These are phyloP conservation scores for Mastacembelus armatus DNA, from an alignment of 2,797 vertebrate species.

Conservation along the genomic window DNA sequence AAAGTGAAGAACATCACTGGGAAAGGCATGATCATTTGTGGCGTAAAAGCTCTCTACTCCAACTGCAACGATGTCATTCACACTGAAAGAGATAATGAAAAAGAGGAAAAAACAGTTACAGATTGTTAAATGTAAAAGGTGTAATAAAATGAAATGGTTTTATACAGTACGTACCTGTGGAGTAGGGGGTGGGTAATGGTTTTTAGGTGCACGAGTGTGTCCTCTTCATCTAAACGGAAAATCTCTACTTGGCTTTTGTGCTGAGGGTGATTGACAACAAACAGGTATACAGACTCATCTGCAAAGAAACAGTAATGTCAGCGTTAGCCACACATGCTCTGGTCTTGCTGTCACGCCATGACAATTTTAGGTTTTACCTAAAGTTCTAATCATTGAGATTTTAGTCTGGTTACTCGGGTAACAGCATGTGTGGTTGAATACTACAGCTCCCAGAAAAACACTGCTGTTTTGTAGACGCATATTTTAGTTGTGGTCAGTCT, in stretches of 20 bases:
- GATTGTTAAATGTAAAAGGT: background rate
- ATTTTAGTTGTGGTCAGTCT: background rate
- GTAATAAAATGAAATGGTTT: background rate
- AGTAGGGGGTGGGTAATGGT: conserved; percentile 88
- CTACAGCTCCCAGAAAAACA: background rate
- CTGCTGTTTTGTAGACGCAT: background rate
- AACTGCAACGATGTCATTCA: conserved; percentile 91
- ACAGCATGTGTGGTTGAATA: background rate
- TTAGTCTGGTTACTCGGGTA: background rate
- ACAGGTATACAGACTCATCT: conserved; percentile 89
- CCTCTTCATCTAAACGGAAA: conserved; percentile 85
- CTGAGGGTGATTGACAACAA: conserved; percentile 91
- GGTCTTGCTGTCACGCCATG: background rate
- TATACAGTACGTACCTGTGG: conserved; percentile 75
- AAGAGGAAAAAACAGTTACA: background rate
- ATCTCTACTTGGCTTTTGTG: conserved; percentile 87
- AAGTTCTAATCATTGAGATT: background rate
- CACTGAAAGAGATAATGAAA: conserved; percentile 69
- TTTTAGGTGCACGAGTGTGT: conserved; percentile 86
- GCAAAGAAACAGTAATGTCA: conserved; percentile 33
- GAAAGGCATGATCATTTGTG: conserved; percentile 88
- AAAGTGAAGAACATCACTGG: background rate
- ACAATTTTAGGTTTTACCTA: background rate
- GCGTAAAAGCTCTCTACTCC: conserved; percentile 92
- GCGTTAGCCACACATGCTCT: background rate